Conservation (phyloP, 2,888 invertebrate genomes). For the Iphiclides podalirius region DNA sequence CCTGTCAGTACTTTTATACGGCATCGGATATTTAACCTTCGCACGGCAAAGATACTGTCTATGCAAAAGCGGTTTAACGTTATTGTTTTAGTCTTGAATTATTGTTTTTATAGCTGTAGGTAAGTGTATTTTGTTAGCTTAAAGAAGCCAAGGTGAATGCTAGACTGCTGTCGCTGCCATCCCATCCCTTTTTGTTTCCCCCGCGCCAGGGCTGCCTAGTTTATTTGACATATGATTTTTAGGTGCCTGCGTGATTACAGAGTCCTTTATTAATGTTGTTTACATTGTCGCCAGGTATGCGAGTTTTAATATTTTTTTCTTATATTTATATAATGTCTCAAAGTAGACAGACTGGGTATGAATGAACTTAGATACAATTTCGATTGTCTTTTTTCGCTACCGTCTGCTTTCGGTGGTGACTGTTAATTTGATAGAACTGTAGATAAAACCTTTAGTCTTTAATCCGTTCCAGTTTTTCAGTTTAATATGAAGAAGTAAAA, state of each 20-base stretch:
- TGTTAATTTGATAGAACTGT: too few relatives aligned
- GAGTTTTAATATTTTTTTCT: constrained; percentile 64
- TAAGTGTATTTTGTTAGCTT: constrained; percentile 80
- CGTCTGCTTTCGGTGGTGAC: too few relatives aligned
- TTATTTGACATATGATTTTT: constrained; percentile 72
- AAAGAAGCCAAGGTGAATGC: constrained; percentile 78
- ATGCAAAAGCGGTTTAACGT: constrained; percentile 46
- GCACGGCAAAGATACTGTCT: constrained; percentile 69
- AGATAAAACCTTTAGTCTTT: too few relatives aligned
- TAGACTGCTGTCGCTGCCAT: constrained; percentile 74
- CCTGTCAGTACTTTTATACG: constrained; percentile 33
- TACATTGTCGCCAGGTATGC: constrained; percentile 81
- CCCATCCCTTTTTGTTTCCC: constrained; percentile 66
- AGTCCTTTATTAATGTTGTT: constrained; percentile 79
- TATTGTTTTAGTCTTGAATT: constrained; percentile 60
- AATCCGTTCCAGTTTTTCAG: constrained; percentile 16
- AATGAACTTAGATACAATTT: constrained; percentile 24
- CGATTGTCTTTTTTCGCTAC: background rate
- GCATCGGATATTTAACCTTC: constrained; percentile 22
- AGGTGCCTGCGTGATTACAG: constrained; percentile 77
- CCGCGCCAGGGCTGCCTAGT: constrained; percentile 76
- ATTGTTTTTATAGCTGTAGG: constrained; percentile 71
- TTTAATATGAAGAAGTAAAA: background rate
- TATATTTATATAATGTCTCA: constrained; percentile 42
- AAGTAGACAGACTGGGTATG: constrained; percentile 38